Percentiles rank a stretch among this genome's conserved stretches.
Evolutionary conservation across 2,113 vertebrate genomes (phyloP).

Genomic region (Hemichromis elongatus): DNA sequence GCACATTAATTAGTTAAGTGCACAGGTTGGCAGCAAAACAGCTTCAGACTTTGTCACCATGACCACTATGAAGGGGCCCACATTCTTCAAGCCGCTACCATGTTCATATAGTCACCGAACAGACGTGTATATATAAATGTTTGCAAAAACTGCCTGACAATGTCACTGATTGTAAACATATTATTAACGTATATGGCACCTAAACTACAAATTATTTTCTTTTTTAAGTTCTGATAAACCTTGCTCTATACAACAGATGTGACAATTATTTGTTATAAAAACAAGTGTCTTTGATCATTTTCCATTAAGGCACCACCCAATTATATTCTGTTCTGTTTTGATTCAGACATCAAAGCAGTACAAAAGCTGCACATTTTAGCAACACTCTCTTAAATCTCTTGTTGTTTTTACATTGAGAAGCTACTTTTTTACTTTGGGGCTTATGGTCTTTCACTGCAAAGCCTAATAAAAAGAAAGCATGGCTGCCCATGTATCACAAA

Average conservation of each 20-base stretch:
- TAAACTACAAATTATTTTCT: background rate
- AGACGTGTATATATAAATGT: background rate
- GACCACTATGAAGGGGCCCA: background rate
- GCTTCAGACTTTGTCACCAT: slow-evolving; percentile 29
- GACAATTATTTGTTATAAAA: background rate
- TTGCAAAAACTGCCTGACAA: background rate
- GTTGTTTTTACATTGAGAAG: background rate
- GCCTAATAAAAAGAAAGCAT: background rate
- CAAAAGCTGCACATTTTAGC: background rate
- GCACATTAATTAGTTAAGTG: slow-evolving; percentile 36
- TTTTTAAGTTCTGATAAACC: background rate
- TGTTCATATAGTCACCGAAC: background rate
- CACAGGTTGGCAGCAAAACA: background rate
- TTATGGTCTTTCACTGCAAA: background rate
- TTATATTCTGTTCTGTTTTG: background rate
- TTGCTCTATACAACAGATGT: background rate
- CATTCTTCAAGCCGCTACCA: background rate
- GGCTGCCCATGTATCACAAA: background rate
- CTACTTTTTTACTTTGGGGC: background rate
- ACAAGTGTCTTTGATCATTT: background rate
- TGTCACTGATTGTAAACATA: background rate
- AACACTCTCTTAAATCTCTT: background rate
- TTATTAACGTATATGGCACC: background rate
- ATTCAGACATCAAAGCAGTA: background rate
- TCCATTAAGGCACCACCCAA: background rate